A percentile compares a stretch with the other conserved stretches of the same genome.
phyloP scores from a whole-genome alignment of 2,888 invertebrate genomes.

The Drosophila lacicola region DNA sequence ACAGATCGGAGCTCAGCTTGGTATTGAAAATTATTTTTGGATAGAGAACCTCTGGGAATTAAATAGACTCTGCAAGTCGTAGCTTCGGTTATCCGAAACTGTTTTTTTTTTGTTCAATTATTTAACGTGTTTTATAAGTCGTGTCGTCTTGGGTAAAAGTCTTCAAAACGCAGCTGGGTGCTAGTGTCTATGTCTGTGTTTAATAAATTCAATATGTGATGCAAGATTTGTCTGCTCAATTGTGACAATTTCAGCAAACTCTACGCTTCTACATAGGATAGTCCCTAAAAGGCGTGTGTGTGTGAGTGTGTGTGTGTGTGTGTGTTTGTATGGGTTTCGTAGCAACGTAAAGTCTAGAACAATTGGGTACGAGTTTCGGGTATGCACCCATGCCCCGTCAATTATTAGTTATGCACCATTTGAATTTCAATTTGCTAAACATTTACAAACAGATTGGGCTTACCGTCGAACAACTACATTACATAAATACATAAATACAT shows the following conservation, averaged over 20 bases:
- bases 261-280: conserved; percentile 54
- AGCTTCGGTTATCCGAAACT: conserved; percentile 28
- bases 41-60: not conserved
- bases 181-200: conserved; percentile 2
- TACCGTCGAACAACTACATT: conserved; percentile 43
- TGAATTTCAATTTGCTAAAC: conserved; percentile 74
- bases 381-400: conserved; percentile 34
- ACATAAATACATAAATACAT: conserved; percentile 34
- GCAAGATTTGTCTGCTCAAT: conserved; percentile 36
- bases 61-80: conserved; percentile 12
- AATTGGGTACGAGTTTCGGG: conserved; percentile 33
- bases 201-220: conserved; percentile 17
- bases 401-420: conserved; percentile 74
- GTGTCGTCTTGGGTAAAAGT: conserved; percentile 61
- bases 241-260: conserved; percentile 56
- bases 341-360: conserved; percentile 49
- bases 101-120: not conserved
- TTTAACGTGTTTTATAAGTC: conserved; percentile 3
- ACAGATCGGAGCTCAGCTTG: no score
- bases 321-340: conserved; percentile 16
- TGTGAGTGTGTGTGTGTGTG: not conserved
- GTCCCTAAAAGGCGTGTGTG: conserved; percentile 61
- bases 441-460: conserved; percentile 68
- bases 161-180: conserved; percentile 65
- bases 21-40: not conserved